Conservation (phyloP, 64 coral and sea anemone genomes). For the Anthopleura sola region DNA sequence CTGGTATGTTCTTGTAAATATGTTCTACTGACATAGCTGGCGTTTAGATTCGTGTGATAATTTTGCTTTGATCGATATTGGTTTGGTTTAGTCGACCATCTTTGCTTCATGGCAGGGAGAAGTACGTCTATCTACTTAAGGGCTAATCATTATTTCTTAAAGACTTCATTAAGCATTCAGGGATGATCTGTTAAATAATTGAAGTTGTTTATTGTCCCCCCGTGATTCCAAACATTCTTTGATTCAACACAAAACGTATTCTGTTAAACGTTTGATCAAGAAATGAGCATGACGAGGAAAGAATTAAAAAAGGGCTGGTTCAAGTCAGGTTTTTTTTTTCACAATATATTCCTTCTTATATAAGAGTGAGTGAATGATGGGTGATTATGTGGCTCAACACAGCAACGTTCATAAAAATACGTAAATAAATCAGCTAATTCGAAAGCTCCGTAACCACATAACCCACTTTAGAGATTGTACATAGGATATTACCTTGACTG, state of each 20-base stretch:
- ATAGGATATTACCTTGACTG: conserved; percentile 19
- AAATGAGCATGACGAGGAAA: not conserved
- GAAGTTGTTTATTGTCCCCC: not conserved
- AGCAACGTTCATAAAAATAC: not conserved
- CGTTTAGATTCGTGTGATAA: not conserved
- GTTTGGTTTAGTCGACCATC: not conserved
- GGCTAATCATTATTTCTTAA: conserved; percentile 2
- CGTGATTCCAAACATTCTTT: not conserved
- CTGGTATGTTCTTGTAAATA: not conserved
- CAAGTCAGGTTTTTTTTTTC: too few relatives aligned
- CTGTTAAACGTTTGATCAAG: not conserved
- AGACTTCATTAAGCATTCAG: not conserved
- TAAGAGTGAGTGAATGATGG: not conserved
- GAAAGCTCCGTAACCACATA: conserved; percentile 1
- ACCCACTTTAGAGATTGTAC: conserved; percentile 20
- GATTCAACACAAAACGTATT: not conserved
- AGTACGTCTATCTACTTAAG: not conserved
- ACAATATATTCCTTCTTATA: too few relatives aligned
- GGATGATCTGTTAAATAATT: conserved; percentile 5
- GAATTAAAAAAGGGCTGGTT: not conserved
- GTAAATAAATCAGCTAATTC: not conserved
- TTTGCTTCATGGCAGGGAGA: not conserved
- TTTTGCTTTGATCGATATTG: not conserved
- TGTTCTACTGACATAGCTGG: not conserved
- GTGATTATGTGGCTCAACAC: not conserved